phyloP scores from a whole-genome alignment of 2,888 invertebrate species.

The Drosophila sordidapex region DNA sequence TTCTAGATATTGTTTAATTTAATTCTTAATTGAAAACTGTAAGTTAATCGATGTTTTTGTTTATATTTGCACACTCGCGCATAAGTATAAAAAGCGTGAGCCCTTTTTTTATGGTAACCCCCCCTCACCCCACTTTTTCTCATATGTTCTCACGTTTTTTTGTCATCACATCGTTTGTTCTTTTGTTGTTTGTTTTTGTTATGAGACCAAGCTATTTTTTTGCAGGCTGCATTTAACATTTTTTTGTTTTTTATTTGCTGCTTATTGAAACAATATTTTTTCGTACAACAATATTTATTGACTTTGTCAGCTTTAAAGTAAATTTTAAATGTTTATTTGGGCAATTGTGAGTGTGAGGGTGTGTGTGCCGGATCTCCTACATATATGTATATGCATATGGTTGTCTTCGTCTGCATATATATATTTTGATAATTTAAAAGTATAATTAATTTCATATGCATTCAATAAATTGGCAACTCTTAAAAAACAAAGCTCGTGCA shows the following conservation, averaged over 20 bases:
- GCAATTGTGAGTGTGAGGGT: slow-evolving; percentile 45
- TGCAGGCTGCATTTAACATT: slow-evolving; percentile 49
- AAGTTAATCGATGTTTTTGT: slow-evolving; percentile 27
- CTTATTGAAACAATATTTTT: slow-evolving; percentile 84
- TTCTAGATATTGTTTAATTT: neutral
- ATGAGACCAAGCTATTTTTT: slow-evolving; percentile 51
- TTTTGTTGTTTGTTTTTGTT: slow-evolving; percentile 46
- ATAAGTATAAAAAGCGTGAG: slow-evolving; percentile 10
- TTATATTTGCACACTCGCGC: slow-evolving; percentile 2
- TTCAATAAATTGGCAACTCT: slow-evolving; percentile 41
- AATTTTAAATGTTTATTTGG: slow-evolving; percentile 79
- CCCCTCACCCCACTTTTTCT: slow-evolving; percentile 1
- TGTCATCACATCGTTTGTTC: slow-evolving; percentile 33
- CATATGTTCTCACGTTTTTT: slow-evolving; percentile 45
- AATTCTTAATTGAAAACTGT: slow-evolving; percentile 1
- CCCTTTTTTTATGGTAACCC: neutral
- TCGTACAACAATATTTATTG: slow-evolving; percentile 84
- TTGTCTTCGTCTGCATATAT: slow-evolving; percentile 21
- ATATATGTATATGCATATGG: slow-evolving; percentile 30
- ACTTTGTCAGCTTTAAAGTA: slow-evolving; percentile 85
- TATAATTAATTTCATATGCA: slow-evolving; percentile 63
- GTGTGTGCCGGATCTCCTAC: slow-evolving; percentile 18
- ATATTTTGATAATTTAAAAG: slow-evolving; percentile 69
- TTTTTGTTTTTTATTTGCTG: slow-evolving; percentile 59
- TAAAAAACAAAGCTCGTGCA: slow-evolving; percentile 16